Conservation (phyloP, 2,113 vertebrate species). For the Jaculus jaculus region DNA sequence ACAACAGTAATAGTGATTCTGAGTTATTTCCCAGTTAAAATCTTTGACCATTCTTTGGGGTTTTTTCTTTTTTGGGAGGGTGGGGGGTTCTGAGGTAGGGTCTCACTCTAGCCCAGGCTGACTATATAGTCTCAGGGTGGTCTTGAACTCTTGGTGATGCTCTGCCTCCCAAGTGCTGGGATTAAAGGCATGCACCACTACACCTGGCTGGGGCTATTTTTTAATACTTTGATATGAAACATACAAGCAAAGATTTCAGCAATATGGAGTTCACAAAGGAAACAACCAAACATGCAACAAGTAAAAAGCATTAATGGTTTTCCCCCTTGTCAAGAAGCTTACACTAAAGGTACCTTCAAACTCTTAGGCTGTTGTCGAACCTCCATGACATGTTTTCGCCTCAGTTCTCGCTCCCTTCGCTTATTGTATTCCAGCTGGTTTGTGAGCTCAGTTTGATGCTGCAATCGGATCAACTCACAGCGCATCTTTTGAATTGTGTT, state of each 20-base stretch:
- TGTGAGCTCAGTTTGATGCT: constrained; percentile 99
- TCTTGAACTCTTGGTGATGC: no score
- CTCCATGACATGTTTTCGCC: constrained; percentile 98
- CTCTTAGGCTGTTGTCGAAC: constrained; percentile 99
- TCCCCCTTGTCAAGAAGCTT: constrained; percentile 40
- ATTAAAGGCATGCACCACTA: no score
- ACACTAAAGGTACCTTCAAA: constrained; percentile 90
- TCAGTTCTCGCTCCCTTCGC: constrained; percentile 95
- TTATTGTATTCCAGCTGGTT: constrained; percentile 99
- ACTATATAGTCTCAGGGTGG: no score
- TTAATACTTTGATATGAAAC: not conserved
- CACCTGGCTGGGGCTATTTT: no score
- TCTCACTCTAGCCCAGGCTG: no score
- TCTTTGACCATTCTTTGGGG: not conserved
- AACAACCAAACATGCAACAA: constrained; percentile 19
- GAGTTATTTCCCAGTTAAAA: constrained; percentile 7
- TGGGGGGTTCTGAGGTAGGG: no score
- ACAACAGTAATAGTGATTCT: not conserved
- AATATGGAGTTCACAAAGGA: constrained; percentile 20
- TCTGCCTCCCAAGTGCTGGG: no score
- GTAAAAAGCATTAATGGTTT: not conserved
- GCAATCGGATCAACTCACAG: constrained; percentile 95
- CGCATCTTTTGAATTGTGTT: constrained; percentile 96
- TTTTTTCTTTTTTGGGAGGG: no score
- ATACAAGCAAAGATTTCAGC: not conserved